Conservation (phyloP, 2,797 vertebrate species). For the Dicrostonyx torquatus region DNA sequence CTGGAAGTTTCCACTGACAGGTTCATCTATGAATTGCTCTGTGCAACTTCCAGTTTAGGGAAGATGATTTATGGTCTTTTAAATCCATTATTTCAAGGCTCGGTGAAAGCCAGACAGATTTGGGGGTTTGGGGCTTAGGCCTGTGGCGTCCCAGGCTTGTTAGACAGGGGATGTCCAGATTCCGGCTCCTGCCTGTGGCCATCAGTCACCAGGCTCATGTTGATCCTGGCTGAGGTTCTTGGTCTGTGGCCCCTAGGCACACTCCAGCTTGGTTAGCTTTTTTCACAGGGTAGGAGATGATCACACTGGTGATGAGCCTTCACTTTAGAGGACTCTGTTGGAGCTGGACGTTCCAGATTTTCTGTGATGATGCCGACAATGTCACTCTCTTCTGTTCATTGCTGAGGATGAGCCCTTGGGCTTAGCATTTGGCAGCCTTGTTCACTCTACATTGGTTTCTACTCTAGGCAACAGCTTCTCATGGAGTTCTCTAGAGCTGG, state of each 20-base stretch:
- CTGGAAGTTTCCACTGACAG: neutral
- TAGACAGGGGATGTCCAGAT: slow-evolving; percentile 8
- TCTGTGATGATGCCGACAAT: neutral
- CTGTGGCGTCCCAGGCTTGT: neutral
- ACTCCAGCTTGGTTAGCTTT: slow-evolving; percentile 33
- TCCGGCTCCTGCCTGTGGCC: slow-evolving; percentile 35
- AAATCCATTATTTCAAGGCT: slow-evolving; percentile 63
- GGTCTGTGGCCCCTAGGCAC: slow-evolving; percentile 34
- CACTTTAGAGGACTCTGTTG: neutral
- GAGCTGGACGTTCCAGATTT: neutral
- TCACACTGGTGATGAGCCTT: neutral
- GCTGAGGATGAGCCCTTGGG: rapidly evolving
- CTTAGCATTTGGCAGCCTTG: neutral
- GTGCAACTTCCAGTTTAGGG: neutral
- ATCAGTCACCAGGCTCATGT: neutral
- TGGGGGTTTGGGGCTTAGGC: slow-evolving; percentile 16
- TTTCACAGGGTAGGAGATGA: slow-evolving; percentile 31
- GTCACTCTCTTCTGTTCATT: neutral
- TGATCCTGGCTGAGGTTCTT: slow-evolving; percentile 58
- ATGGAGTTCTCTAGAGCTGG: neutral
- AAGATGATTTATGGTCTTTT: slow-evolving; percentile 61
- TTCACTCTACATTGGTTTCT: neutral
- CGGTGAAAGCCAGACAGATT: slow-evolving; percentile 8
- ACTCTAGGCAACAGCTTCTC: neutral
- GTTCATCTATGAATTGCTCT: slow-evolving; percentile 14